Conservation (phyloP, 2,888 invertebrate species). For the Cetonia aurata region DNA sequence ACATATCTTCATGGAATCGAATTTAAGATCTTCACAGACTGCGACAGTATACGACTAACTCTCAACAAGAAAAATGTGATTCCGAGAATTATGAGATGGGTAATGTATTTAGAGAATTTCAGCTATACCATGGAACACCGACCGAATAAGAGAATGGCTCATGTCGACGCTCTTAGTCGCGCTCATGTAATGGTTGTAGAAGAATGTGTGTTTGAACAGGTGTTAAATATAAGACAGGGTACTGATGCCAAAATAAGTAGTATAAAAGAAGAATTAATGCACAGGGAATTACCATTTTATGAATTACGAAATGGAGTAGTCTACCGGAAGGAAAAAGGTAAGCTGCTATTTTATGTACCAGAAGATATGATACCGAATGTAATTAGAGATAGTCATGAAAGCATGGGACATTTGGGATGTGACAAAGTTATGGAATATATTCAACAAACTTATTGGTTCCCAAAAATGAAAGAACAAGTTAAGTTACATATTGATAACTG, state of each 20-base stretch:
- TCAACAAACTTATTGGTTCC: not conserved
- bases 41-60: constrained; percentile 18
- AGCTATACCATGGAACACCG: constrained; percentile 18
- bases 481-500: not conserved
- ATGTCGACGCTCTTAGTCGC: constrained; percentile 25
- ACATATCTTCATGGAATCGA: constrained; percentile 54
- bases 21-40: constrained; percentile 53
- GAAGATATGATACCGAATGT: not conserved
- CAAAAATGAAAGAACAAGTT: not conserved
- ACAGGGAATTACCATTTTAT: not conserved
- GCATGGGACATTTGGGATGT: not conserved
- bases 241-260: not conserved
- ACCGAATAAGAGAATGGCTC: constrained; percentile 8
- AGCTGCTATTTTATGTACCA: not conserved
- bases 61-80: constrained; percentile 47
- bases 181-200: not conserved
- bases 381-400: not conserved
- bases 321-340: not conserved
- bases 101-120: constrained; percentile 12
- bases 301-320: not conserved
- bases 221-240: too few relatives aligned
- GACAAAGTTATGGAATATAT: not conserved
- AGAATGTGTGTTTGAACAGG: not conserved
- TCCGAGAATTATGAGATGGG: constrained; percentile 48
- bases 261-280: not conserved